Evolutionary conservation across 2,797 vertebrate genomes (phyloP).

Genomic region (Brotula barbata): DNA sequence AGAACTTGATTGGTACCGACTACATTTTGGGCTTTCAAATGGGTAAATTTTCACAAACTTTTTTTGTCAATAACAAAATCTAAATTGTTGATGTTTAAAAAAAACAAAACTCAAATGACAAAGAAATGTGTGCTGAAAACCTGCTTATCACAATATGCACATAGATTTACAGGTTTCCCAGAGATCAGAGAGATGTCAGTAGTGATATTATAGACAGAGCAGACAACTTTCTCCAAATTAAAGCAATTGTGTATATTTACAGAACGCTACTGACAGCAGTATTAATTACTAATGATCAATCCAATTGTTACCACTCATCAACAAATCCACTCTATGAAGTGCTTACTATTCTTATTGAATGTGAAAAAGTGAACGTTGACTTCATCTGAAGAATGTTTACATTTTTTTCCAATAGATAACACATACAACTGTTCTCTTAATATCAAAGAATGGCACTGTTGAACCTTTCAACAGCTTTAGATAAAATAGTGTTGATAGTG

Average conservation of each 20-base stretch:
- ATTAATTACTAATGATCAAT: background rate
- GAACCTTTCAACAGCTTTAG: constrained; percentile 13
- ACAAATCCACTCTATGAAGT: background rate
- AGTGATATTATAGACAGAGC: background rate
- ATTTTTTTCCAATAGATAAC: constrained; percentile 1
- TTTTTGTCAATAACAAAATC: too few relatives aligned
- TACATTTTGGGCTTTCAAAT: too few relatives aligned
- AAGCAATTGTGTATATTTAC: background rate
- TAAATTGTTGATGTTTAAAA: too few relatives aligned
- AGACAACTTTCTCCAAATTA: background rate
- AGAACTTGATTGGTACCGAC: too few relatives aligned
- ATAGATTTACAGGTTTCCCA: too few relatives aligned
- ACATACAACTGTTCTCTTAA: background rate
- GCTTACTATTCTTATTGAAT: background rate
- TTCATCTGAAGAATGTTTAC: background rate
- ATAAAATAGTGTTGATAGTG: constrained; percentile 31
- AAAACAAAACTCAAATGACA: too few relatives aligned
- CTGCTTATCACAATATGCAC: too few relatives aligned
- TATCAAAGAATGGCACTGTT: background rate
- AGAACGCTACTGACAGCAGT: too few relatives aligned
- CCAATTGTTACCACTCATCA: background rate
- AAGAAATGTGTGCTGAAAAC: too few relatives aligned
- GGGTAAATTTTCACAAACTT: too few relatives aligned
- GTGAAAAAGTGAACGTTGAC: background rate
- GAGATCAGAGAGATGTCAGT: background rate